phyloP scores from a whole-genome alignment of 2,797 vertebrate species.

The Poeciliopsis presidionis region DNA sequence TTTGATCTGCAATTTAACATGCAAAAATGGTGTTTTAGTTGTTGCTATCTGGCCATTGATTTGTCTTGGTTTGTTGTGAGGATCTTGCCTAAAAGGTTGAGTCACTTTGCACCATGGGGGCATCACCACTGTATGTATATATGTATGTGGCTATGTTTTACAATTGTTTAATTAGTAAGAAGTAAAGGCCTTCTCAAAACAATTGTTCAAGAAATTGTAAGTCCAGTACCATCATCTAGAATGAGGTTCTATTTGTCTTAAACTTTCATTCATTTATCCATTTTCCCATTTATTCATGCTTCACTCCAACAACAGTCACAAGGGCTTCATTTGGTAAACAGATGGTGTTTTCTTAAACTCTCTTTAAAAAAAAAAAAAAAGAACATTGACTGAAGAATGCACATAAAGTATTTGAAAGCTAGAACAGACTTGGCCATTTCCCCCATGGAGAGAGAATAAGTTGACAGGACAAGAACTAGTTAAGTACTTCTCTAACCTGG shows the following conservation, averaged over 20 bases:
- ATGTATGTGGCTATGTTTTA: slow-evolving; percentile 81
- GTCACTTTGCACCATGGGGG: slow-evolving; percentile 83
- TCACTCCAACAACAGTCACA: slow-evolving; percentile 25
- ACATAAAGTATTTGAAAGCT: background rate
- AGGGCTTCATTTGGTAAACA: background rate
- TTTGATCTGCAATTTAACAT: background rate
- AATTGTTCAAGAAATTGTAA: slow-evolving; percentile 17
- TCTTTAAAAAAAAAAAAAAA: background rate
- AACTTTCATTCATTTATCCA: slow-evolving; percentile 34
- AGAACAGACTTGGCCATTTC: background rate
- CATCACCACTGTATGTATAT: slow-evolving; percentile 88
- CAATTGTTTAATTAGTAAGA: slow-evolving; percentile 60
- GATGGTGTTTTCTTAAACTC: background rate
- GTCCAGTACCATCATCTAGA: slow-evolving; percentile 40
- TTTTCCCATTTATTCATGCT: slow-evolving; percentile 10
- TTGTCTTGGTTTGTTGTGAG: slow-evolving; percentile 73
- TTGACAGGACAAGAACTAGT: background rate
- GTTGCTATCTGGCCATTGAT: slow-evolving; percentile 58
- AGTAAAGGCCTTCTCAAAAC: slow-evolving; percentile 44
- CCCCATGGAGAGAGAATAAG: background rate
- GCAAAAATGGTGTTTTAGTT: background rate
- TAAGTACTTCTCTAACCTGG: background rate
- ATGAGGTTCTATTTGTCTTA: slow-evolving; percentile 62
- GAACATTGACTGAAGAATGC: background rate
- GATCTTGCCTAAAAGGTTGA: slow-evolving; percentile 73